Base-by-base conservation (phyloP, 2,888 invertebrate genomes). In the Sarcophaga variegata region DNA sequence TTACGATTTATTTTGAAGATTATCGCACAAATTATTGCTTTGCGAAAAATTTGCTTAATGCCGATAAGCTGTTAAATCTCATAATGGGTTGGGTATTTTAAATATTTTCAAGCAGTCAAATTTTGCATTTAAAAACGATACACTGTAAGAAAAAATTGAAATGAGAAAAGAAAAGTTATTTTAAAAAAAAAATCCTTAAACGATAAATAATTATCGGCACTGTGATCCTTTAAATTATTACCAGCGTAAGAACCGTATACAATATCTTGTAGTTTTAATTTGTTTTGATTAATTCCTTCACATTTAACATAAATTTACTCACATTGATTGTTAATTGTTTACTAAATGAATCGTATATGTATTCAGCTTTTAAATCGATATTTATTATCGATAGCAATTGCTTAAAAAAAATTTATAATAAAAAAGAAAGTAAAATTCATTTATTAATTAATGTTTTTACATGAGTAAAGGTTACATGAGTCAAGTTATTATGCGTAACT, bases 11-110 rank as follows among this genome's bases (percentile, higher is more conserved):
- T 82, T 83, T 83, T 67, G 4, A 49, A 71, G 77, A 83, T 78
- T 70, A 45, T n/a, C 63, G 25, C 27, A 78, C 62, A 69, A 74
- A 67, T 77, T 77, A 77, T 83, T 83, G 71, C 83, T 77, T 77
- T 60, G 20, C 72, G 72, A 67, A 63, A 67, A 63, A 67, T 78
- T 78, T 78, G 77, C 72, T 77, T 83, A 78, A 49, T 66, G 49
- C 12, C 60, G 67, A 60, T 17, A 62, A 12, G 27, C 62, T 66
- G 14, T 12, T 54, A 14, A 54, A 54, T 54, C 54, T 54, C 17
- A 54, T 67, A 72, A 54, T 78, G 78, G 83, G 72, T 78, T 60
- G 72, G 76, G 71, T 70, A 14, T 54, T 77, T 64, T 20, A 66
- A 77, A 49, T 22, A 49, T n/a, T 37, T 64, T 54, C 71, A 62